Conservation (phyloP, 37 sponge, comb jelly and placozoan genomes). For the Cliona cf. orientalis region DNA sequence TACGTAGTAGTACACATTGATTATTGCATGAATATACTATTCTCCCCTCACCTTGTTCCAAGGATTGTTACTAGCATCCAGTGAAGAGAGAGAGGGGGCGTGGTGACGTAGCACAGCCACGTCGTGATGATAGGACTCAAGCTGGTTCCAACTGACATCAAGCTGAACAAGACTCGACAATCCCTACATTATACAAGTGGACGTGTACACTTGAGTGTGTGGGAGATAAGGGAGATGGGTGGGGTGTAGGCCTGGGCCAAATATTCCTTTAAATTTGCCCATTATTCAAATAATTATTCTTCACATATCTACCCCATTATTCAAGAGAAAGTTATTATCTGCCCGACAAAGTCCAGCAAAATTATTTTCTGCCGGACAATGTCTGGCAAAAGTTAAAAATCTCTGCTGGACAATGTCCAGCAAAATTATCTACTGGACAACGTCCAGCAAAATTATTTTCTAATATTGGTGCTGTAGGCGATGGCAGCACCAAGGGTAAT, state of each 20-base stretch:
- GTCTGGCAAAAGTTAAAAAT: too few species aligned
- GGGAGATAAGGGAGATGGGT: background rate
- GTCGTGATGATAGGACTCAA: slow-evolving; percentile 46
- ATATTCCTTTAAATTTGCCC: background rate
- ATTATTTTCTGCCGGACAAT: too few species aligned
- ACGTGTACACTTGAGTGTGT: slow-evolving; percentile 3
- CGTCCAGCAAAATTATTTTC: too few species aligned
- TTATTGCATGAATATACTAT: background rate
- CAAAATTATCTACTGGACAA: too few species aligned
- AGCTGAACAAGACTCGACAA: slow-evolving; percentile 69
- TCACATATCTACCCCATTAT: too few species aligned
- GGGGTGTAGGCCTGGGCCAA: too few species aligned
- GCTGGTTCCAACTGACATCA: slow-evolving; percentile 88
- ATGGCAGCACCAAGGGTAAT: too few species aligned
- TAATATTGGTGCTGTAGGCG: too few species aligned
- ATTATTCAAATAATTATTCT: too few species aligned
- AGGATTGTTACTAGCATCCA: slow-evolving; percentile 79
- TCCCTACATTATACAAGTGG: slow-evolving; percentile 24
- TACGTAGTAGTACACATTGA: background rate
- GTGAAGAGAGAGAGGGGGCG: slow-evolving; percentile 57
- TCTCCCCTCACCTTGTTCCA: slow-evolving; percentile 68
- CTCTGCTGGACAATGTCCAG: too few species aligned
- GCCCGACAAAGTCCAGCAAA: too few species aligned
- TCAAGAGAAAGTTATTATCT: too few species aligned
- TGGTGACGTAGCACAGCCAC: slow-evolving; percentile 58